Evolutionary conservation across 1,140 invertebrate genomes (phyloP).

Genomic region (Geopemphigus sp.): DNA sequence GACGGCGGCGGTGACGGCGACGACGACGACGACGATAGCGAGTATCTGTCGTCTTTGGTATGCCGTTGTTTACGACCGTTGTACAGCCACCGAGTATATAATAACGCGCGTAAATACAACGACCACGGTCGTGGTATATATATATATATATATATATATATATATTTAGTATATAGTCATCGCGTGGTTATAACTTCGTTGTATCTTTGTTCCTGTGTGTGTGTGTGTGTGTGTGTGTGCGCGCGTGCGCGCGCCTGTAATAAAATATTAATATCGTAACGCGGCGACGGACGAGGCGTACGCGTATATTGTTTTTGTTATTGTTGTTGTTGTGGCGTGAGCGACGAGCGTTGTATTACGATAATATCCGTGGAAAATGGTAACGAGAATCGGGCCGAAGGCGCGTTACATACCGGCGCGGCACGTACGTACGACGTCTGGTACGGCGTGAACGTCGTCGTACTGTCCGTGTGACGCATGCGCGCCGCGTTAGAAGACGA

Average conservation of each 20-base stretch:
- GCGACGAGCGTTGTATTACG: too few species aligned
- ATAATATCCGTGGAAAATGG: background rate
- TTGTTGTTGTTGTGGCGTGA: background rate
- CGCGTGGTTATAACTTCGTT: too few species aligned
- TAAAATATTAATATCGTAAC: background rate
- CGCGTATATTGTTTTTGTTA: background rate
- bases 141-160: background rate
- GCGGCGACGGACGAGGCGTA: background rate
- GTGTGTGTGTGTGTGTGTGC: too few species aligned
- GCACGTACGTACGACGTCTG: background rate
- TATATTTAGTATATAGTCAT: too few species aligned
- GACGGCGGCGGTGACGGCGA: background rate
- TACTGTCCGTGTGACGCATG: background rate
- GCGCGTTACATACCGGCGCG: background rate
- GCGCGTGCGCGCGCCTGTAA: too few species aligned
- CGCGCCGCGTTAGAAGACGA: background rate
- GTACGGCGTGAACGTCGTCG: constrained; percentile 18
- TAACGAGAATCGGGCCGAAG: background rate
- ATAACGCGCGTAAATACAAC: background rate
- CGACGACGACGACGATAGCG: background rate
- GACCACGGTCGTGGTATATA: background rate
- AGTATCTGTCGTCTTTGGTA: background rate
- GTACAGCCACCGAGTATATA: background rate
- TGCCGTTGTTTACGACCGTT: constrained; percentile 1
- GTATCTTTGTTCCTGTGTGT: too few species aligned